Evolutionary conservation across 1,140 invertebrate species (phyloP).

Genomic region (Procambarus virginalis): DNA sequence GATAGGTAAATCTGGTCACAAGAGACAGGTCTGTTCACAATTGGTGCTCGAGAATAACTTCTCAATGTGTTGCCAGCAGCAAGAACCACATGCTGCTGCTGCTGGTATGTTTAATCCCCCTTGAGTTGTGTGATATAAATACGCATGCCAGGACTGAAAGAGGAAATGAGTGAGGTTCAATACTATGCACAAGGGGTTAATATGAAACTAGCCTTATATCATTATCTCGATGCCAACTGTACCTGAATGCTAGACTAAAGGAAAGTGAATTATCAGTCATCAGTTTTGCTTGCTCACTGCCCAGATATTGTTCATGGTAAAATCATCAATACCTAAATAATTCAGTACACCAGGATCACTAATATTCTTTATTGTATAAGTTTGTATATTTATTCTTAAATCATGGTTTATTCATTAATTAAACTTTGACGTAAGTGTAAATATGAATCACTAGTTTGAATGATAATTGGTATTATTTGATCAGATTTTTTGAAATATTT

Average conservation of each 20-base stretch:
- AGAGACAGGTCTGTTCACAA: slow-evolving; percentile 26
- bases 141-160: not conserved
- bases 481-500: not conserved
- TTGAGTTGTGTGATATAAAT: not conserved
- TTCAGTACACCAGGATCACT: not conserved
- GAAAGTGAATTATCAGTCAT: slow-evolving; percentile 36
- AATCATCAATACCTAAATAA: not conserved
- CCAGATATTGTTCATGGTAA: slow-evolving; percentile 26
- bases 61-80: not conserved
- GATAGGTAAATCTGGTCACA: slow-evolving; percentile 63
- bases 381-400: not conserved
- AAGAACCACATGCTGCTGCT: not conserved
- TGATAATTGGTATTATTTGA: not conserved
- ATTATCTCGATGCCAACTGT: slow-evolving; percentile 49
- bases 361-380: not conserved
- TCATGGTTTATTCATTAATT: not conserved
- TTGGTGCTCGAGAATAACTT: slow-evolving; percentile 14
- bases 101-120: no score
- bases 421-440: not conserved
- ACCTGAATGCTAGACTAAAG: slow-evolving; percentile 40
- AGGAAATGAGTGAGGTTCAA: not conserved
- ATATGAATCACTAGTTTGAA: not conserved
- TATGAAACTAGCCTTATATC: slow-evolving; percentile 42
- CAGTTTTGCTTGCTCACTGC: slow-evolving; percentile 58
- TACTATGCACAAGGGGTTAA: slow-evolving; percentile 19